Evolutionary conservation across 2,888 invertebrate species (phyloP).

Genomic region (Lasioglossum pauxillum): DNA sequence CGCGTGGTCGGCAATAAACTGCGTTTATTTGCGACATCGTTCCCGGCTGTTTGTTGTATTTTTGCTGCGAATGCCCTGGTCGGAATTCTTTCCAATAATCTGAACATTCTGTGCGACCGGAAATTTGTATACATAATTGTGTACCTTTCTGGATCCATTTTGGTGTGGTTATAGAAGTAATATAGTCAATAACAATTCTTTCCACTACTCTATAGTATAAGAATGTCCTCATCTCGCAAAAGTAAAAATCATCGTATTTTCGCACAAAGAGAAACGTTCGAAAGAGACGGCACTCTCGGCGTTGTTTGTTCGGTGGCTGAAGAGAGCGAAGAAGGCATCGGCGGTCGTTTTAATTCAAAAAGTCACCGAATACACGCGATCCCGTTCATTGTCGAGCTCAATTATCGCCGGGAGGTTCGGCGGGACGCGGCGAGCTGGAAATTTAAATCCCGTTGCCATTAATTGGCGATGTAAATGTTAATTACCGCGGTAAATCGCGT

Average conservation of each 20-base stretch:
- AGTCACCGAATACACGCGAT: slow-evolving; percentile 14
- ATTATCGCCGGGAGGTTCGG: slow-evolving; percentile 24
- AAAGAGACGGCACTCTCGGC: neutral
- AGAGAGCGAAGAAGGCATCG: slow-evolving; percentile 1
- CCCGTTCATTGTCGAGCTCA: slow-evolving; percentile 7
- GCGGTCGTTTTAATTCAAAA: neutral
- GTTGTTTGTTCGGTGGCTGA: neutral
- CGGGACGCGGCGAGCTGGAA: slow-evolving; percentile 25
- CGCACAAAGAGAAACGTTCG: neutral
- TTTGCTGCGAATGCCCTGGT: too few species aligned
- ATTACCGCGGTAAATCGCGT: slow-evolving; percentile 51
- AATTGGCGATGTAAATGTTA: slow-evolving; percentile 50
- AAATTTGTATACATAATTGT: neutral
- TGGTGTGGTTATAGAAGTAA: neutral
- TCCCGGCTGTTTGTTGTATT: neutral
- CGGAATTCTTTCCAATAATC: neutral
- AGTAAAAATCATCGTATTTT: neutral
- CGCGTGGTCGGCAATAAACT: neutral
- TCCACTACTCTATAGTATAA: too few species aligned
- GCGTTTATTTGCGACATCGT: neutral
- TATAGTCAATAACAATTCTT: neutral
- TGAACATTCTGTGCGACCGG: neutral
- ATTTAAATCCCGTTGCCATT: slow-evolving; percentile 44
- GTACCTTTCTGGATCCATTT: neutral
- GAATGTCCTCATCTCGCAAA: too few species aligned